These are phyloP conservation scores for Gasterosteus aculeatus DNA, from an alignment of 2,113 vertebrate species.

Conservation along the genomic window DNA sequence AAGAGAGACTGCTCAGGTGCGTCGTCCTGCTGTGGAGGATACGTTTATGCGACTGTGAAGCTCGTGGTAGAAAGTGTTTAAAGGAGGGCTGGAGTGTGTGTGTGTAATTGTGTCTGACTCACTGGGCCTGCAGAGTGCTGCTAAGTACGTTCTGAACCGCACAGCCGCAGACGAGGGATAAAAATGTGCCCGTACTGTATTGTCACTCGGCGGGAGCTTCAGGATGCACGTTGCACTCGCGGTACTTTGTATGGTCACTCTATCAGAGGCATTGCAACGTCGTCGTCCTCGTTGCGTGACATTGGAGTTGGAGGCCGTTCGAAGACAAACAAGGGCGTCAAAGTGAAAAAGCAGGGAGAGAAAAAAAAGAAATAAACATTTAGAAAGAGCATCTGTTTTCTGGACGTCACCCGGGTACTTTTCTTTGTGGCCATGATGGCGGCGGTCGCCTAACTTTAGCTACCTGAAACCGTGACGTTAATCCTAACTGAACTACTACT, in stretches of 20 bases:
- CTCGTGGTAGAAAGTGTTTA: constrained; percentile 25
- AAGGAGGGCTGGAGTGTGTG: constrained; percentile 15
- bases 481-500: neutral
- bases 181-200: constrained; percentile 8
- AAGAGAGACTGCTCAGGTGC: constrained; percentile 37
- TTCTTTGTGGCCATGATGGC: neutral
- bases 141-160: constrained; percentile 35
- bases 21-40: constrained; percentile 17
- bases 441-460: neutral
- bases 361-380: neutral
- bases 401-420: neutral
- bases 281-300: neutral
- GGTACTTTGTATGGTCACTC: constrained; percentile 5
- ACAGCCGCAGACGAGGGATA: constrained; percentile 17
- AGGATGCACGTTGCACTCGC: constrained; percentile 15
- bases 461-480: neutral
- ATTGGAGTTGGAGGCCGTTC: neutral
- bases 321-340: neutral
- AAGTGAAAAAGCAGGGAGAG: neutral
- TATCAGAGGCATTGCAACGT: neutral
- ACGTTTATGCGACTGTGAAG: constrained; percentile 16
- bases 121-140: constrained; percentile 34
- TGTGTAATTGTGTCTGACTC: constrained; percentile 56
- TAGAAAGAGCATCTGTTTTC: neutral
- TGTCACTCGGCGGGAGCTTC: constrained; percentile 14